Evolutionary conservation across 2,888 invertebrate genomes (phyloP).

Genomic region (Drepanosiphum platanoidis): DNA sequence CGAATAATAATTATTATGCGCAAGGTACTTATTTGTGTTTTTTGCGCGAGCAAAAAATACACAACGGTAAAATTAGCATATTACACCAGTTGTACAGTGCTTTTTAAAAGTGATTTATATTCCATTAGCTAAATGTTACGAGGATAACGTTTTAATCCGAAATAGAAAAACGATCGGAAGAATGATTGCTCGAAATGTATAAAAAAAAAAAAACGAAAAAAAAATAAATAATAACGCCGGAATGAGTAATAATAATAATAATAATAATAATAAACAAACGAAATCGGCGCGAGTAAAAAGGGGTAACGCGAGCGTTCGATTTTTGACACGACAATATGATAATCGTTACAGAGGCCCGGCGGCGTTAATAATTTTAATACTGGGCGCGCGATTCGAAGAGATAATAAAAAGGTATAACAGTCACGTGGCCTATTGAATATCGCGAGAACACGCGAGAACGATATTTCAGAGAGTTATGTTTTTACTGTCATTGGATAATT

Average conservation of each 20-base stretch:
- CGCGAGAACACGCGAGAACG: slow-evolving; percentile 19
- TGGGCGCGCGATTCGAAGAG: neutral
- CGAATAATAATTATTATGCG: no score
- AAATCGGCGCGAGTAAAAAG: neutral
- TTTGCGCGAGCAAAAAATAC: neutral
- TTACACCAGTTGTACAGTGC: neutral
- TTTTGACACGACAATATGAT: neutral
- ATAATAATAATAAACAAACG: no score
- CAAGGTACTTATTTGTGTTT: neutral
- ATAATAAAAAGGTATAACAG: neutral
- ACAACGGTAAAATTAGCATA: neutral
- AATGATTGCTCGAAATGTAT: neutral
- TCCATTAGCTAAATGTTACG: neutral
- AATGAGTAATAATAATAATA: neutral
- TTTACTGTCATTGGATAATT: slow-evolving; percentile 26
- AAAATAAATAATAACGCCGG: no score
- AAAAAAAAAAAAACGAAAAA: no score
- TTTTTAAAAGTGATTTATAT: neutral
- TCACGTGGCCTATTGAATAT: slow-evolving; percentile 3
- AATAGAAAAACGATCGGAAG: neutral
- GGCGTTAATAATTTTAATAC: neutral
- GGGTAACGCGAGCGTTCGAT: neutral
- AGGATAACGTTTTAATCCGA: neutral
- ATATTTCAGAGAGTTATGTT: slow-evolving; percentile 40
- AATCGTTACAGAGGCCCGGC: neutral